phyloP scores from a whole-genome alignment of 1,140 invertebrate genomes.

The Odontomachus brunneus region DNA sequence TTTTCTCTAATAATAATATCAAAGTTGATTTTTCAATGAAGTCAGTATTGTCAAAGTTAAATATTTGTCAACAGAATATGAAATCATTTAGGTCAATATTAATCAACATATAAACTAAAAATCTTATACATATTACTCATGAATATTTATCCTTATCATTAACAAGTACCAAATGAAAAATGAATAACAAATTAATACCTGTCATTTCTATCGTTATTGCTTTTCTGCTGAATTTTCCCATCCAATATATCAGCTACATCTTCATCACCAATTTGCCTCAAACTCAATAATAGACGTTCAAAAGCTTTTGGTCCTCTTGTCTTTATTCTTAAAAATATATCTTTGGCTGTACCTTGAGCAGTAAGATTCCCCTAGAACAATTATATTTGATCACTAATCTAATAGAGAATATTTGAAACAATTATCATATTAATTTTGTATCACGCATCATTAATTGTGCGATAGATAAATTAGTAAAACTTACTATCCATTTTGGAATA shows the following conservation, averaged over 20 bases:
- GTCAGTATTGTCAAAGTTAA: no score
- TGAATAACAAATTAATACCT: background rate
- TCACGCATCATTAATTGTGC: no score
- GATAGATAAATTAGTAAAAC: slow-evolving; percentile 13
- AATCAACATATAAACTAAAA: background rate
- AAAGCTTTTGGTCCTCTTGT: slow-evolving; percentile 79
- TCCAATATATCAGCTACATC: slow-evolving; percentile 71
- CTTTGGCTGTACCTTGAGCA: slow-evolving; percentile 55
- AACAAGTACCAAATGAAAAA: background rate
- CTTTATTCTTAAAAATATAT: slow-evolving; percentile 75
- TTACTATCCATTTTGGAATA: slow-evolving; percentile 76
- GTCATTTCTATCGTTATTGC: background rate
- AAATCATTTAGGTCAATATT: no score
- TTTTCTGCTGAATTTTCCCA: background rate
- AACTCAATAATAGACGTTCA: slow-evolving; percentile 69
- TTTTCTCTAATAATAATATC: background rate
- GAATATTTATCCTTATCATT: background rate
- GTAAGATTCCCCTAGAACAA: slow-evolving; percentile 66
- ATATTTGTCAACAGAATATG: no score
- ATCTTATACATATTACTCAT: background rate
- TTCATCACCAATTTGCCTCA: slow-evolving; percentile 72
- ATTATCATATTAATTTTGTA: background rate
- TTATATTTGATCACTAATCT: background rate
- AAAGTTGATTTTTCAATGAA: no score
- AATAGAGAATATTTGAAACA: background rate